A percentile compares a stretch with the other conserved stretches of the same genome.
Conservation (phyloP, 2,113 vertebrate genomes). For the Lichenostomus cassidix region DNA sequence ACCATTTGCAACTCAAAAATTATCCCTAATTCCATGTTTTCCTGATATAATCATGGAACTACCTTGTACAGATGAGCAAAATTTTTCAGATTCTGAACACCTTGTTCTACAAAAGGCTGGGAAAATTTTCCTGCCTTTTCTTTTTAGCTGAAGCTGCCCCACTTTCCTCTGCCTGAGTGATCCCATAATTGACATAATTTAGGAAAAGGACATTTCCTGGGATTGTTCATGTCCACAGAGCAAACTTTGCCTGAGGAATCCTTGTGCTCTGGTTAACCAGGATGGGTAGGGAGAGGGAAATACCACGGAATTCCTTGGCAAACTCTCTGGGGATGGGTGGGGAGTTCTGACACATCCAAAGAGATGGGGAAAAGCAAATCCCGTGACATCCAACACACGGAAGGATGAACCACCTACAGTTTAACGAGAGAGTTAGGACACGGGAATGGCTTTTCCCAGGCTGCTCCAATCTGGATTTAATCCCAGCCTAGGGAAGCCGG, state of each 20-base stretch:
- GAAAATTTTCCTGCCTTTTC: not conserved
- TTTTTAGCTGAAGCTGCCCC: not conserved
- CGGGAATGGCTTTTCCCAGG: not conserved
- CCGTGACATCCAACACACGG: not conserved
- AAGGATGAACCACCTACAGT: not conserved
- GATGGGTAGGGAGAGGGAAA: not conserved
- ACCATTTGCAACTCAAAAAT: not conserved
- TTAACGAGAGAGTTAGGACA: not conserved
- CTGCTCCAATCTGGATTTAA: slow-evolving; percentile 41
- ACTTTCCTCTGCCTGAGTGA: not conserved
- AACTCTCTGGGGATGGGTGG: not conserved
- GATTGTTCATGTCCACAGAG: not conserved
- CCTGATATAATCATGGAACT: not conserved
- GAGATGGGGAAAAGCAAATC: not conserved
- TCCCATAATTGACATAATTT: fast-evolving
- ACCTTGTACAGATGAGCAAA: fast-evolving
- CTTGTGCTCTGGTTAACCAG: not conserved
- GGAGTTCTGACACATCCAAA: not conserved
- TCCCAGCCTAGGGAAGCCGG: not conserved
- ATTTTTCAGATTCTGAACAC: not conserved
- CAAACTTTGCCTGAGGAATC: not conserved
- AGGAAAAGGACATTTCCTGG: not conserved
- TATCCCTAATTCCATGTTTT: not conserved
- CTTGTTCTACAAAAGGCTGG: not conserved
- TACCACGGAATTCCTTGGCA: not conserved